Evolutionary conservation across 1,140 invertebrate species (phyloP).

Genomic region (Drosophila kepulauana): DNA sequence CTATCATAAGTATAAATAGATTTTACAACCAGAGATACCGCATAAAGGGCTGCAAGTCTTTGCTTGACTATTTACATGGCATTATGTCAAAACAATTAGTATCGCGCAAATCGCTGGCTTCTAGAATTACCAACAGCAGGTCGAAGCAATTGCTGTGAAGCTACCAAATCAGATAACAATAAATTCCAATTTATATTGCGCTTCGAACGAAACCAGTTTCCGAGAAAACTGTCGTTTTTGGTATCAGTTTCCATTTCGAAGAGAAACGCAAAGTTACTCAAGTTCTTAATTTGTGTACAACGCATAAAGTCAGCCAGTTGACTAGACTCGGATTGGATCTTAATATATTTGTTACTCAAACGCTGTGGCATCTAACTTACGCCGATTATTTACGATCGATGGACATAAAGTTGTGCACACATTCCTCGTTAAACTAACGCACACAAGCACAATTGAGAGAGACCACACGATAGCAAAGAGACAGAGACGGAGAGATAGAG

Average conservation of each 20-base stretch:
- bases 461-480: not conserved
- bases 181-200: conserved; percentile 8
- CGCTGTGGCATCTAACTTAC: conserved; percentile 24
- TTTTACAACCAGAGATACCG: too few species aligned
- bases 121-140: conserved; percentile 16
- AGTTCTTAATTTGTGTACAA: conserved; percentile 39
- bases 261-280: conserved; percentile 18
- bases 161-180: conserved; percentile 26
- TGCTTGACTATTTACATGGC: conserved; percentile 1
- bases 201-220: conserved; percentile 9
- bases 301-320: conserved; percentile 28
- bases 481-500: too few species aligned
- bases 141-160: not conserved
- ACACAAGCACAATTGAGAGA: not conserved
- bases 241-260: conserved; percentile 21
- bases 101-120: conserved; percentile 7
- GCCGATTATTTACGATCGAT: conserved; percentile 46
- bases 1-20: too few species aligned
- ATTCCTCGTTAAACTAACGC: conserved; percentile 36
- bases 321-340: conserved; percentile 3
- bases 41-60: too few species aligned
- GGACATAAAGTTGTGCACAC: conserved; percentile 21
- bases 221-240: not conserved
- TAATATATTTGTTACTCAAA: conserved; percentile 28
- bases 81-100: conserved; percentile 20